These are phyloP conservation scores for Seriola aureovittata DNA, from an alignment of 2,113 vertebrate genomes.

Conservation along the genomic window DNA sequence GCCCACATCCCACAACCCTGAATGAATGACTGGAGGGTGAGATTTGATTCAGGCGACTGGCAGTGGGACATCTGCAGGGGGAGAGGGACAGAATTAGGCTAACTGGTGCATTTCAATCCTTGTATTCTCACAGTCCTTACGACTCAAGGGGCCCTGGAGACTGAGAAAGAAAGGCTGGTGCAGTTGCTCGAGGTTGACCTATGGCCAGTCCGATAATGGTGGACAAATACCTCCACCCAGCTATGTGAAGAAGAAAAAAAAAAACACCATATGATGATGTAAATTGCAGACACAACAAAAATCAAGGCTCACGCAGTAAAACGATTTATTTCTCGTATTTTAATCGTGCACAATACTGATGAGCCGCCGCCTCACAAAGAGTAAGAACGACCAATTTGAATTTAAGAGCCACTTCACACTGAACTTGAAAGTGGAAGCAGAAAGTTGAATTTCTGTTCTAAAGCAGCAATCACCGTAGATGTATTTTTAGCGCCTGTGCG, in stretches of 20 bases:
- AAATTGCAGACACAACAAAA: background rate
- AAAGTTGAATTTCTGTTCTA: no score
- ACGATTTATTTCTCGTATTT: no score
- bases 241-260: background rate
- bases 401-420: no score
- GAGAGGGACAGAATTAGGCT: constrained; percentile 58
- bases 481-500: no score
- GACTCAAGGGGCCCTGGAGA: background rate
- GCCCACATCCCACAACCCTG: constrained; percentile 62
- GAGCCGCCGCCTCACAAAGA: no score
- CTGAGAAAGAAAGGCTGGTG: constrained; percentile 13
- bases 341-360: no score
- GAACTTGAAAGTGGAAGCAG: no score
- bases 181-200: constrained; percentile 25
- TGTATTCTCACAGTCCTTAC: constrained; percentile 32
- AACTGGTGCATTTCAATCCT: constrained; percentile 60
- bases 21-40: constrained; percentile 72
- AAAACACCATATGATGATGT: background rate
- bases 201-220: constrained; percentile 34
- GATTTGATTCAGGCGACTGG: constrained; percentile 77
- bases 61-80: constrained; percentile 65
- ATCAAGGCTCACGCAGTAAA: background rate
- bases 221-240: background rate
- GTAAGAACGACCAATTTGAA: no score
- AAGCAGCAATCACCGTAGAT: no score